Evolutionary conservation across 2,797 vertebrate genomes (phyloP), one percentile per base, ranked within the genome.

Genomic region (Cuniculus paca): DNA sequence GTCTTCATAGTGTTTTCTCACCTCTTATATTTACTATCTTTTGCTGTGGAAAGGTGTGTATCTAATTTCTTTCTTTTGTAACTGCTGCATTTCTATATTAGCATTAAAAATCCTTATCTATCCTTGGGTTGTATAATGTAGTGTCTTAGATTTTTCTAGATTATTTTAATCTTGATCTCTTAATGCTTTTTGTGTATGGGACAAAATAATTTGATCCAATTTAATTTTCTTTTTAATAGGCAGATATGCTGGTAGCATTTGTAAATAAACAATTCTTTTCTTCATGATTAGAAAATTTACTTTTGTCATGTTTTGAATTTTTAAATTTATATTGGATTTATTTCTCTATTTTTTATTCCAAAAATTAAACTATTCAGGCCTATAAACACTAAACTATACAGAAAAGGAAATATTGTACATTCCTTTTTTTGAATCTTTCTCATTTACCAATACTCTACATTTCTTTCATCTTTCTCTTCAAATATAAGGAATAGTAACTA

Each of bases 51-150:
- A 36, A 54, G 36, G 83, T 93, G 24, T 80, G 9, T 82, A 3
- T 84, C 13, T 77, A 6, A 84, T 95, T 92, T 90, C 31, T 95
- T 92, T 90, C 31, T 70, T 94, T 79, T 56, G 31, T 83, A 74
- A 88, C 52, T 94, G 91, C 22, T 36, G 36, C 2, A 17, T 94
- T 92, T 65, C 26, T 50, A n/a, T 8, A 52, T 96, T 86, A 86
- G 50, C 63, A 83, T 95, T 48, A 85, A 85, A 93, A 94, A 78
- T 19, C 70, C n/a, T 85, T 91, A 77, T 11, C 13, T 85, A 39
- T 68, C 8, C 61, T 48, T 86, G 36, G 34, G 54, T 54, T 92
- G 1, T 89, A 78, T 93, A 26, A 42, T 93, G 28, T 56, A 60
- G 26, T 88, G 63, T 34, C 77, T 56, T 96, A 60, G 24, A 74